Evolutionary conservation across 2,888 invertebrate genomes (phyloP), one percentile per base, ranked within the genome.

Genomic region (Syrphus vitripennis): DNA sequence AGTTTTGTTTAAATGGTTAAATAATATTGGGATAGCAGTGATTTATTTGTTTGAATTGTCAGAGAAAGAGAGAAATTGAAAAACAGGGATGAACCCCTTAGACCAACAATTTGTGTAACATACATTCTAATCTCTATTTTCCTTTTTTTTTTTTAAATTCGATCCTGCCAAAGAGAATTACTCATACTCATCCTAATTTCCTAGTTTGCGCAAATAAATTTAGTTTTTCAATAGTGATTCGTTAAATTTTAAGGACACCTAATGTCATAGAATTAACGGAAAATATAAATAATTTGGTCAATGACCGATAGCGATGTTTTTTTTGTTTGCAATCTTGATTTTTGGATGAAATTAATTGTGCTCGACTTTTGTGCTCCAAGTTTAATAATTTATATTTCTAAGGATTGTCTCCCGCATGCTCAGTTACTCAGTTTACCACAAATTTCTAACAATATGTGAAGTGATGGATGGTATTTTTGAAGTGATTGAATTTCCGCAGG

Each of bases 1-100:
- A 55, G 55, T 55, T 55, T n/a, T 55, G 55, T 55, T 10, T 55
- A 55, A 55, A 55, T 55, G 29, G 55, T 55, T 55, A 55, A 55
- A 55, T 55, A 29, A 29, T 10, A 31, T 55, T 31, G 55, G 29
- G 16, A 55, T 29, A 5, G 10, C 29, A 29, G 55, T 31, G 29
- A 10, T 53, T 53, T 10, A 29, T 55, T 55, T 29, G 55, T 55
- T 55, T 16, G 16, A 9, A 16, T 31, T 55, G 29, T 55, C 55
- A 55, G 29, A 1, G 6, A 10, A 14, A 50, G 9, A 10, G 3
- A n/a, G 4, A 21, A 53, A 31, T 10, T 16, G 29, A 55, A 55
- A 55, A 53, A 29, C 26, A n/a, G 29, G 29, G 29, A 55, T 55
- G 16, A 55, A 29, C 29, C 16, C n/a, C 16, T 55, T 29, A 53